Evolutionary conservation across 2,113 vertebrate species (phyloP).

Genomic region (Nothoprocta perdicaria): DNA sequence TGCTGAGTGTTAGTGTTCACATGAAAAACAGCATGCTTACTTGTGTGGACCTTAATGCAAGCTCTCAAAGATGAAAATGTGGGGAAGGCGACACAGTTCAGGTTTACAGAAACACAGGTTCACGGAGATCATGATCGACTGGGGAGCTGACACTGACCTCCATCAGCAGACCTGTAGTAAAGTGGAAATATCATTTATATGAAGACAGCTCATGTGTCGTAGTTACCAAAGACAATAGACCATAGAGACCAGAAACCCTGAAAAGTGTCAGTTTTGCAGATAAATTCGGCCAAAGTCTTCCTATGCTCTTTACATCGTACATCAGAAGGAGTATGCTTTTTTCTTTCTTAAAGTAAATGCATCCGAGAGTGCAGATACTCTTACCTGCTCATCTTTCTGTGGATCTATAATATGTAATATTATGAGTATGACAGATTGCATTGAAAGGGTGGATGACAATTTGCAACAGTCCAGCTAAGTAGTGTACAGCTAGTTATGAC

Average conservation of each 20-base stretch:
- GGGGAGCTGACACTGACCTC: neutral
- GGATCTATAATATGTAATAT: rapidly evolving
- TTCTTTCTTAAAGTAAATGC: neutral
- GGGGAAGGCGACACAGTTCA: neutral
- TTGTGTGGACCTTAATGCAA: neutral
- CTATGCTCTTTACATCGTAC: neutral
- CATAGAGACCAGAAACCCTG: too few relatives aligned
- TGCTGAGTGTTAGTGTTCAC: neutral
- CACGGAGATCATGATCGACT: neutral
- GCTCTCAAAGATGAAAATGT: neutral
- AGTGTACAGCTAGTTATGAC: neutral
- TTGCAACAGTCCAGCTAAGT: neutral
- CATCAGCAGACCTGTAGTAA: neutral
- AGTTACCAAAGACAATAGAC: neutral
- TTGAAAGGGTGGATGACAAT: neutral
- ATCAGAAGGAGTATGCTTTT: neutral
- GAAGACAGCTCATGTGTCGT: neutral
- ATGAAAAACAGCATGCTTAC: neutral
- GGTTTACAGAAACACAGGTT: neutral
- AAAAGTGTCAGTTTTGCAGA: neutral
- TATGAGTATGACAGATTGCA: rapidly evolving
- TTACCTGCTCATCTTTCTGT: neutral
- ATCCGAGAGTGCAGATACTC: neutral
- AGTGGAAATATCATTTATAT: neutral
- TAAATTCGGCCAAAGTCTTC: neutral